Evolutionary conservation across 2,113 vertebrate species (phyloP).

Genomic region (Psophia crepitans): DNA sequence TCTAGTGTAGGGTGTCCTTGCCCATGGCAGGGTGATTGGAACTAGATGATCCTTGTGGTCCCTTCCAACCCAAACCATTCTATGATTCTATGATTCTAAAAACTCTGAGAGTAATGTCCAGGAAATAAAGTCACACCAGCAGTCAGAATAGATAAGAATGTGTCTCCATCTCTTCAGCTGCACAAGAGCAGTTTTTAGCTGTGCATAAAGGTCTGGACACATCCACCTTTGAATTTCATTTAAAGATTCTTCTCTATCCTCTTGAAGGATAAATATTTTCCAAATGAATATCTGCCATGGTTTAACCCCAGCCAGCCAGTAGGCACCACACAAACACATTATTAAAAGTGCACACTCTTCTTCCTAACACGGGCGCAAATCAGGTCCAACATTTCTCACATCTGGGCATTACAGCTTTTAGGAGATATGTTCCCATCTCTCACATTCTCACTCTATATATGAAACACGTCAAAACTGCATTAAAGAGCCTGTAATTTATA

Average conservation of each 20-base stretch:
- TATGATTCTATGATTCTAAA: no score
- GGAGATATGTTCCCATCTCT: slow-evolving; percentile 21
- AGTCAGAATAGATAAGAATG: background rate
- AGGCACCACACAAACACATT: background rate
- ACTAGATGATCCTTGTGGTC: no score
- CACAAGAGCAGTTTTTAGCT: background rate
- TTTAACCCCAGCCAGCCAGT: no score
- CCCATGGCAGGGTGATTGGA: no score
- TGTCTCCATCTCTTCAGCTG: background rate
- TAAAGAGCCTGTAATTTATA: slow-evolving; percentile 42
- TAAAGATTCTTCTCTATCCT: background rate
- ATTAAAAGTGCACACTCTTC: background rate
- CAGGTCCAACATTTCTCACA: background rate
- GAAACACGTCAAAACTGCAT: slow-evolving; percentile 36
- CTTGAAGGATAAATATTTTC: slow-evolving; percentile 30
- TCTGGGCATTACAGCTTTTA: slow-evolving; percentile 35
- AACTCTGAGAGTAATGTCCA: background rate
- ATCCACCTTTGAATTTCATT: background rate
- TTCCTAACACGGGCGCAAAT: background rate
- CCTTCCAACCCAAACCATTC: no score
- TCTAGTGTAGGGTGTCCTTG: no score
- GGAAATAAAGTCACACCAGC: background rate
- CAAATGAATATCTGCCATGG: background rate
- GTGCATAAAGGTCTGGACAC: background rate
- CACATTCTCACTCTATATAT: slow-evolving; percentile 33